Evolutionary conservation across 1,140 invertebrate genomes (phyloP).

Genomic region (Drosophila oshimai): DNA sequence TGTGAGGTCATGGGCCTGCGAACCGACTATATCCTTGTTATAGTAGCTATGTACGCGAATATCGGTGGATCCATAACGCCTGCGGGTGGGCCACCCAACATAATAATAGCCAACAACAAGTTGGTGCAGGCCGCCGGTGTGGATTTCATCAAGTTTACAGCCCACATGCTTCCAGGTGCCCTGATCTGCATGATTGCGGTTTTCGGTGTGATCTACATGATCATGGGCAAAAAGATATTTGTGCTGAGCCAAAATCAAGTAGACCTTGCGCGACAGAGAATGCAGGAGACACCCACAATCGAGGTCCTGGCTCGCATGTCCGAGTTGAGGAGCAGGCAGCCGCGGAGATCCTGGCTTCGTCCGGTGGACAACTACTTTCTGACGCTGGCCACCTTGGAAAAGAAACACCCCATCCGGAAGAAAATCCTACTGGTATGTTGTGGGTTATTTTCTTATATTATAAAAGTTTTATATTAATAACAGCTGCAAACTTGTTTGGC

Average conservation of each 20-base stretch:
- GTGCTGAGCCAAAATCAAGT: constrained; percentile 87
- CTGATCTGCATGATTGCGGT: constrained; percentile 86
- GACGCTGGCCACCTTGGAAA: constrained; percentile 44
- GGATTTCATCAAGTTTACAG: constrained; percentile 88
- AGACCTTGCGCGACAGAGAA: constrained; percentile 87
- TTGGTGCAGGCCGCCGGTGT: constrained; percentile 86
- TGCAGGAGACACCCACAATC: constrained; percentile 89
- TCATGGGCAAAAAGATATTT: constrained; percentile 87
- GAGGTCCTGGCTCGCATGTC: constrained; percentile 86
- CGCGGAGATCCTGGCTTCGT: constrained; percentile 76
- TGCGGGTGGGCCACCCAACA: constrained; percentile 93
- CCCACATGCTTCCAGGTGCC: constrained; percentile 90
- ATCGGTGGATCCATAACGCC: constrained; percentile 93
- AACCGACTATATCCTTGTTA: constrained; percentile 89
- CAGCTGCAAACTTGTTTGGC: background rate
- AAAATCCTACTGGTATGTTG: background rate
- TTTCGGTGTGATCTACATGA: constrained; percentile 87
- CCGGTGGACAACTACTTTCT: constrained; percentile 84
- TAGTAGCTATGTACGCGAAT: constrained; percentile 91
- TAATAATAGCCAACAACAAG: constrained; percentile 91
- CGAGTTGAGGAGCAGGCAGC: background rate
- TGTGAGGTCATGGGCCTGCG: constrained; percentile 94
- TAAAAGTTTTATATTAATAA: no score
- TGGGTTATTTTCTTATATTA: no score
- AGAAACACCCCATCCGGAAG: constrained; percentile 14